Evolutionary conservation across 35 echinoderm and acorn worm genomes (phyloP).

Genomic region (Strongylocentrotus purpuratus): DNA sequence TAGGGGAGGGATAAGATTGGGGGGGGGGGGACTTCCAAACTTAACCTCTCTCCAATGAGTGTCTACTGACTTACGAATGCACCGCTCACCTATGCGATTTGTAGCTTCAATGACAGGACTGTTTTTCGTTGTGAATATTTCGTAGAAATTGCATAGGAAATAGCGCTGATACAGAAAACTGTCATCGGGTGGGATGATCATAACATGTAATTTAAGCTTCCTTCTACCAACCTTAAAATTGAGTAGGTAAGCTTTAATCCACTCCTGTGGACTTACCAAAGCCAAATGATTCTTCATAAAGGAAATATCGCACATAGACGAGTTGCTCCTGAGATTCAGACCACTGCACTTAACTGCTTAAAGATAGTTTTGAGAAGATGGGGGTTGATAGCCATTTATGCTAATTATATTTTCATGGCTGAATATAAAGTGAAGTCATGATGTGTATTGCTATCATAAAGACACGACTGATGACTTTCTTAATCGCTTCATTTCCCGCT

Average conservation of each 20-base stretch:
- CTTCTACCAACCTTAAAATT: neutral
- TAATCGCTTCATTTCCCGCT: neutral
- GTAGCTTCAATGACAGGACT: no score
- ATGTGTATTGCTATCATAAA: neutral
- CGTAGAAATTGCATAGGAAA: no score
- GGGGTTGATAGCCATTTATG: neutral
- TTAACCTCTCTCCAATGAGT: no score
- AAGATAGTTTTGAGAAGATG: neutral
- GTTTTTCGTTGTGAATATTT: no score
- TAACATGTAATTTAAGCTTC: no score
- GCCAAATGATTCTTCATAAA: neutral
- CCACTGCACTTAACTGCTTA: neutral
- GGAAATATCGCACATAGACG: neutral
- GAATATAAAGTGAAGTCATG: neutral
- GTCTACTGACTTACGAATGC: no score
- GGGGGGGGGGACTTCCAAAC: no score
- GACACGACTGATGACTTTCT: neutral
- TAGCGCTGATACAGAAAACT: no score
- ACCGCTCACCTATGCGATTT: no score
- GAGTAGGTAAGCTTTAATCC: neutral
- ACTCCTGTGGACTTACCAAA: no score
- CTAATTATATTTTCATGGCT: neutral
- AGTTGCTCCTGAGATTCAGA: neutral
- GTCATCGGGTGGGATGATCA: no score
- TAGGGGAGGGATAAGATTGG: no score